These are phyloP conservation scores for Hetaerina americana DNA, from an alignment of 1,140 invertebrate species.

Conservation along the genomic window DNA sequence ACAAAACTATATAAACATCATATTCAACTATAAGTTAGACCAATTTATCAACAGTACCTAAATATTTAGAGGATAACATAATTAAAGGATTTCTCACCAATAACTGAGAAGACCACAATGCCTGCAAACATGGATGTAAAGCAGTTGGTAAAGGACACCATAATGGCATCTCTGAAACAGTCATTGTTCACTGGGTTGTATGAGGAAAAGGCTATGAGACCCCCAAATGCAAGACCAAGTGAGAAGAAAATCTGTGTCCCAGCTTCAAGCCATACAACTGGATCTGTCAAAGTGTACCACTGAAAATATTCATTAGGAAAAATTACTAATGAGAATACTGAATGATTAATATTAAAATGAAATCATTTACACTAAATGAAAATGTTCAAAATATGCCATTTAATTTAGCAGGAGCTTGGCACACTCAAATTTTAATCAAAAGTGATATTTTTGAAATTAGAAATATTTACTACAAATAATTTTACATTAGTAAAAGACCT, in stretches of 20 bases:
- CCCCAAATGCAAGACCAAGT: constrained; percentile 86
- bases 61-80: constrained; percentile 7
- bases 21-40: no score
- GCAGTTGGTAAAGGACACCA: constrained; percentile 89
- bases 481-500: no score
- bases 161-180: constrained; percentile 84
- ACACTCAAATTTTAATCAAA: no score
- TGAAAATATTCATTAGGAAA: no score
- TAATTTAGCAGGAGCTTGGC: no score
- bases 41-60: neutral
- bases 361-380: no score
- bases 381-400: no score
- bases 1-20: neutral
- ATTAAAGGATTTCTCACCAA: constrained; percentile 43
- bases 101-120: constrained; percentile 93
- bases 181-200: constrained; percentile 96
- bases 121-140: constrained; percentile 95
- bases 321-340: no score
- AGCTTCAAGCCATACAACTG: constrained; percentile 90
- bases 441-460: no score
- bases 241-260: constrained; percentile 98
- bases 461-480: no score
- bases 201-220: constrained; percentile 85
- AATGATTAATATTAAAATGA: no score
- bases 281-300: constrained; percentile 53